Base-by-base conservation (phyloP, 2,797 vertebrate genomes). In the Mus minutoides region DNA sequence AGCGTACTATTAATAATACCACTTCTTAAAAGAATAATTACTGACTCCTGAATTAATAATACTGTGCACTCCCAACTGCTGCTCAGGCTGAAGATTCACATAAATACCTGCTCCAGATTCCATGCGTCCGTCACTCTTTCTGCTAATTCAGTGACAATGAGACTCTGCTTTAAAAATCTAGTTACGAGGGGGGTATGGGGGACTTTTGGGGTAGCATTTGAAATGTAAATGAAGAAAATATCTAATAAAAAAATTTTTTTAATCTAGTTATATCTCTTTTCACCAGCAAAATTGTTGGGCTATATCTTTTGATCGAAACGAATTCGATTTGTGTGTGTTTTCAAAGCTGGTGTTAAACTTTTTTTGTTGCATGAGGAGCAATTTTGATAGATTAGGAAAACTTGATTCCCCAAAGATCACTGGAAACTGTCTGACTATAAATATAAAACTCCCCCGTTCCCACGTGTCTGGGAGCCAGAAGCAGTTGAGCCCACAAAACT, bases 11-110 rank as follows among this genome's bases (percentile, higher is more conserved):
- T 93, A 95, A 92, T 76, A 94, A 94, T 78, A 24, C 43, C 56
- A 94, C 69, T 96, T 88, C 76, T 86, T 93, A 64, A 96, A 93
- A 94, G 31, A 24, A 69, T 90, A 96, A 89, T 95, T 94, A 83
- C 77, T 90, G 26, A 71, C 67, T 85, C 83, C 54, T 92, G 43
- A 92, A 94, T 92, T 97, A 95, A 92, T 89, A 86, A 85, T 83
- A 8, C 24, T 79, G 21, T 64, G 4, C 56, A 26, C 6, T 62
- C 26, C 31, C 52, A 92, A 79, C 19, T 83, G 43, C 46, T 96
- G 34, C 43, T 83, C 26, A 76, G 40, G 31, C 12, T 67, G 49
- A 29, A 88, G 26, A 40, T 34, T 10, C 16, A 6, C 19, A 13
- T 21, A 16, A 16, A 60, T 49, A 24, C 21, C 62, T 86, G 31